Base-by-base conservation (phyloP, 1,140 invertebrate species). In the Zaprionus ghesquierei region DNA sequence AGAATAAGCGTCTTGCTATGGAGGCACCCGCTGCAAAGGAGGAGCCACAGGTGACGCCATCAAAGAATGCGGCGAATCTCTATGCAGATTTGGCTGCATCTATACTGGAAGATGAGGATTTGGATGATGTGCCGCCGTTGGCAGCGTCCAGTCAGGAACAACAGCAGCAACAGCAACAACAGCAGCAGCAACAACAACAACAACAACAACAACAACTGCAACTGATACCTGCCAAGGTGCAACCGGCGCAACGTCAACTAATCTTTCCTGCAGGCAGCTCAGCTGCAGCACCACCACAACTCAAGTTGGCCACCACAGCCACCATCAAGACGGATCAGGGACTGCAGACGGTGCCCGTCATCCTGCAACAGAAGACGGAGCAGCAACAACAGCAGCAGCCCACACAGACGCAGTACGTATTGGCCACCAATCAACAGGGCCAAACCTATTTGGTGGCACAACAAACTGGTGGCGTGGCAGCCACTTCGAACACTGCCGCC, bases 81-180 rank as follows among this genome's bases (percentile, higher is more conserved):
- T 95, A 95, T 79, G 95, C 95, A 0, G 95, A 95, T 53, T 91
- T 96, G 22, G 95, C 95, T 0, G 95, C 95, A 0, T 95, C 95
- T 70, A 94, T 95, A 58, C 92, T 95, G n/a, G 95, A 95, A 68
- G 95, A 95, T 75, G 95, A 95, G 77, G 95, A 95, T 61, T 66
- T 94, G 35, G 94, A 94, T 44, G 93, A 94, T 92, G 84, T 91
- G 49, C 77, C 85, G 46, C 85, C 84, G 22, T 44, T 89, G 29
- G 63, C 82, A 18, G 72, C 74, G 20, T 31, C 79, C 23, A 86
- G 62, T 33, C 82, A 89, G 27, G 82, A 86, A 13, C 79, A 77
- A 10, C 53, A 77, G 20, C 69, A 60, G 2, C 71, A 44, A 1
- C 41, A 46, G 22, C 59, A 61, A 0, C 56, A 41, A 0, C 58